Percentiles rank a stretch among this genome's conserved stretches.
Evolutionary conservation across 2,797 vertebrate species (phyloP).

Genomic region (Coregonus ussuriensis): DNA sequence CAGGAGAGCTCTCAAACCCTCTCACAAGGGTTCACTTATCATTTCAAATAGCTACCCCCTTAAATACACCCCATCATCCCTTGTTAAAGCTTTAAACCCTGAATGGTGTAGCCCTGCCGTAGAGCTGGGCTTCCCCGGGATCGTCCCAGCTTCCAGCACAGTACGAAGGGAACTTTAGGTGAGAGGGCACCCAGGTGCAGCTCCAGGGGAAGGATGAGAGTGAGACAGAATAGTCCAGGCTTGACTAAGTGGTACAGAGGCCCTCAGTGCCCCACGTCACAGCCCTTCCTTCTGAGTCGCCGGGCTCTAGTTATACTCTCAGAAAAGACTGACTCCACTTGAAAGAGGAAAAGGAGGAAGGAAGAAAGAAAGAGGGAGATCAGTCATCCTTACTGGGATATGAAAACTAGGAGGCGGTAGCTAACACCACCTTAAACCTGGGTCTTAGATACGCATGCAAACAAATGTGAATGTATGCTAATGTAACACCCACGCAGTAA

Average conservation of each 20-base stretch:
- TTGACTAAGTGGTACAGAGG: conserved; percentile 51
- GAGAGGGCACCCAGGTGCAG: conserved; percentile 30
- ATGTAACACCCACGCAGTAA: background rate
- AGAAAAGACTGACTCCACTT: conserved; percentile 62
- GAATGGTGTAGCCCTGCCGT: conserved; percentile 39
- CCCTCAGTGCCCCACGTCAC: conserved; percentile 59
- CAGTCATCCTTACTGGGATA: conserved; percentile 60
- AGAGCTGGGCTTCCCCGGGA: conserved; percentile 47
- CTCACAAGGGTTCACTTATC: too few relatives aligned
- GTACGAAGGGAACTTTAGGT: conserved; percentile 45
- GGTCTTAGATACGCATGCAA: conserved; percentile 23
- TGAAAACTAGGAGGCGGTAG: conserved; percentile 43
- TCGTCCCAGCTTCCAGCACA: conserved; percentile 55
- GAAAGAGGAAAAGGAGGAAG: conserved; percentile 48
- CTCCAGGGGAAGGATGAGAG: conserved; percentile 36
- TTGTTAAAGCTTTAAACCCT: conserved; percentile 49
- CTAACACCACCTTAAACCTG: conserved; percentile 10
- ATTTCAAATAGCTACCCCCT: conserved; percentile 17
- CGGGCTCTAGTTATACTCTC: conserved; percentile 35
- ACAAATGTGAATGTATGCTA: conserved; percentile 23
- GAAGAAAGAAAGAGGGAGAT: conserved; percentile 20
- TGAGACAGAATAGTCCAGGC: conserved; percentile 1
- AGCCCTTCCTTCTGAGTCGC: conserved; percentile 42
- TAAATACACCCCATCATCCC: conserved; percentile 8
- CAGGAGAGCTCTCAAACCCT: too few relatives aligned